Base-by-base conservation (phyloP, 2,888 invertebrate genomes). In the Dicyrtomina minuta region DNA sequence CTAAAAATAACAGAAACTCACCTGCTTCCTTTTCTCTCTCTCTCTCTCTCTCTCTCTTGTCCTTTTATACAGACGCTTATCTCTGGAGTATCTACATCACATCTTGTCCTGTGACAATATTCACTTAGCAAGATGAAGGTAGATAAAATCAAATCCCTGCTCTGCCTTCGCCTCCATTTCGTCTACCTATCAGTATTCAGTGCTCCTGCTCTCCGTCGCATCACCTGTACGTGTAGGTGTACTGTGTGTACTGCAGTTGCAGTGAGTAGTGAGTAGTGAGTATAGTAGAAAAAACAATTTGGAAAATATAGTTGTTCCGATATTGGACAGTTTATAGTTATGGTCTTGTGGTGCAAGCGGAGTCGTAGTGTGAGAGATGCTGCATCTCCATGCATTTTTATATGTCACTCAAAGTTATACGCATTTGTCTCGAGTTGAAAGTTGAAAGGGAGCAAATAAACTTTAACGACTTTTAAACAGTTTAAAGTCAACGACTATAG, bases 391-490 rank as follows among this genome's bases (percentile, higher is more conserved):
- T 46, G n/a, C 17, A 46, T 5, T 46, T 6, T 46, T 10, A 15
- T 5, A 6, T 10, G 5, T 6, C 46, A n/a, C 46, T 46, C 46
- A 6, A n/a, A 20, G 20, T 51, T 22, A 20, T 20, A n/a, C 20
- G n/a, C 51, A 12, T 51, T 51, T 51, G 51, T 20, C 22, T 51
- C 8, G 22, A 46, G 46, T 46, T 46, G 51, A 60, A 44, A 60
- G 60, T 61, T 61, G 61, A 62, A 62, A 62, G 33, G 62, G 62
- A 51, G 27, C 62, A 49, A 27, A 62, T 51, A 62, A 49, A 62
- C 49, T 62, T 62, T 62, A 62, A 62, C 51, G 62, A 62, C 62
- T 51, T 39, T 62, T 49, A 12, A 51, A 62, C 17, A 49, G 62
- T 62, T 33, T 33, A 33, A 33, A 33, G 33, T 33, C 33, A 33